Conservation (phyloP, 2,888 invertebrate genomes). For the Eristalis intricaria region DNA sequence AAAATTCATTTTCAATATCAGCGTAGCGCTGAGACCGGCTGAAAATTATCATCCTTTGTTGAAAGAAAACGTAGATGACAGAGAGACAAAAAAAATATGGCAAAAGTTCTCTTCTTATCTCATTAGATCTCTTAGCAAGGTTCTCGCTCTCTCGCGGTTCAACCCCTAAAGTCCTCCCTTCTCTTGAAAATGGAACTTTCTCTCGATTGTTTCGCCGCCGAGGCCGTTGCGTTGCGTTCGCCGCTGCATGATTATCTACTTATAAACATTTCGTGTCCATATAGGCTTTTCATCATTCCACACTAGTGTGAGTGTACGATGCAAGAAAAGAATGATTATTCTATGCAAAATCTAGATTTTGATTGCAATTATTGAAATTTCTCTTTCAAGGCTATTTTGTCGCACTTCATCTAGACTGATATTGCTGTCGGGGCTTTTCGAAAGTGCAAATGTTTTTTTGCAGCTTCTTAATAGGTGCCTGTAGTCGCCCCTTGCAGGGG, state of each 20-base stretch:
- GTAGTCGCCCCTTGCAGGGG: background rate
- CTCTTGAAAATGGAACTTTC: slow-evolving; percentile 51
- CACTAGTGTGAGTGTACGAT: slow-evolving; percentile 20
- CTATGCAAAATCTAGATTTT: slow-evolving; percentile 30
- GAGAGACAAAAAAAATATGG: slow-evolving; percentile 4
- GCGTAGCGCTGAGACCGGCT: slow-evolving; percentile 25
- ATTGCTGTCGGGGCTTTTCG: background rate
- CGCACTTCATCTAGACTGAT: background rate
- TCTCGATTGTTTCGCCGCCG: slow-evolving; percentile 14
- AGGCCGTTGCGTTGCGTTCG: slow-evolving; percentile 13
- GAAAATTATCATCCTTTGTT: slow-evolving; percentile 50
- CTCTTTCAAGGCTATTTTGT: background rate
- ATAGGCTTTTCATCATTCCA: slow-evolving; percentile 34
- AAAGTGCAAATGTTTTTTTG: background rate
- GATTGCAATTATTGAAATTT: slow-evolving; percentile 14
- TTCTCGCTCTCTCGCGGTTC: slow-evolving; percentile 15
- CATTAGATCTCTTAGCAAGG: background rate
- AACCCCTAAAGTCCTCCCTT: slow-evolving; percentile 26
- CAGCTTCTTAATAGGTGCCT: background rate
- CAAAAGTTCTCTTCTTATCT: slow-evolving; percentile 5
- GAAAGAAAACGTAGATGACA: slow-evolving; percentile 1
- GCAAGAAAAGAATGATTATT: slow-evolving; percentile 25
- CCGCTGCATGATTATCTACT: slow-evolving; percentile 26
- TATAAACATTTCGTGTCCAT: slow-evolving; percentile 18
- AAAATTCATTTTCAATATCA: slow-evolving; percentile 13